Percentiles rank a stretch among this genome's conserved stretches.
These are phyloP conservation scores for Podarcis cretensis DNA, from an alignment of 2,113 vertebrate species.

Conservation along the genomic window DNA sequence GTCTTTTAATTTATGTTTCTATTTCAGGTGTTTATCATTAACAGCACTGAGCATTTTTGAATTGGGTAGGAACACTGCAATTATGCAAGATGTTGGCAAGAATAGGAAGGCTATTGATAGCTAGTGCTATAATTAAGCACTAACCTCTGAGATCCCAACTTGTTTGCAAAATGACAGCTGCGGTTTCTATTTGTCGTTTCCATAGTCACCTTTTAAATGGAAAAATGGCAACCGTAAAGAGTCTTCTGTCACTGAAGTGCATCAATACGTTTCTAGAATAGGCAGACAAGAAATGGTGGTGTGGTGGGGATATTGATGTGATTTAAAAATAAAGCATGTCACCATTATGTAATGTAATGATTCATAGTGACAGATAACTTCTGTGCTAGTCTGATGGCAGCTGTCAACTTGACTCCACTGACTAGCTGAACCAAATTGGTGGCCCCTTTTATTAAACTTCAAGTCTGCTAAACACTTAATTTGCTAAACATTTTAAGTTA, in stretches of 20 bases:
- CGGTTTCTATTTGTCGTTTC: conserved; percentile 11
- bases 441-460: background rate
- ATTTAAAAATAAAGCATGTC: conserved; percentile 15
- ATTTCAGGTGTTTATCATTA: conserved; percentile 37
- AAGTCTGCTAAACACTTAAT: background rate
- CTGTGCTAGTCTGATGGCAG: background rate
- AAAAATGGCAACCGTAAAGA: background rate
- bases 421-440: background rate
- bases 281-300: background rate
- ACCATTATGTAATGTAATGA: conserved; percentile 26
- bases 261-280: conserved; percentile 27
- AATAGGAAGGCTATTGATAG: conserved; percentile 12
- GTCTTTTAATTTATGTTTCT: conserved; percentile 31
- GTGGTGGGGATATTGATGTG: background rate
- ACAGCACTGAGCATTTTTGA: conserved; percentile 10
- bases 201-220: background rate
- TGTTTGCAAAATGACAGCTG: background rate
- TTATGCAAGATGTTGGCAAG: conserved; percentile 31
- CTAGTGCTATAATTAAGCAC: conserved; percentile 15
- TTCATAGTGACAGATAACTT: background rate
- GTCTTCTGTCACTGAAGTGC: background rate
- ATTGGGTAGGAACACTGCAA: conserved; percentile 25
- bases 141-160: background rate
- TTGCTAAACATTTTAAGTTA: no score
- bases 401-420: conserved; percentile 2